Conservation (phyloP, 2,113 vertebrate genomes). For the Chinchilla lanigera region DNA sequence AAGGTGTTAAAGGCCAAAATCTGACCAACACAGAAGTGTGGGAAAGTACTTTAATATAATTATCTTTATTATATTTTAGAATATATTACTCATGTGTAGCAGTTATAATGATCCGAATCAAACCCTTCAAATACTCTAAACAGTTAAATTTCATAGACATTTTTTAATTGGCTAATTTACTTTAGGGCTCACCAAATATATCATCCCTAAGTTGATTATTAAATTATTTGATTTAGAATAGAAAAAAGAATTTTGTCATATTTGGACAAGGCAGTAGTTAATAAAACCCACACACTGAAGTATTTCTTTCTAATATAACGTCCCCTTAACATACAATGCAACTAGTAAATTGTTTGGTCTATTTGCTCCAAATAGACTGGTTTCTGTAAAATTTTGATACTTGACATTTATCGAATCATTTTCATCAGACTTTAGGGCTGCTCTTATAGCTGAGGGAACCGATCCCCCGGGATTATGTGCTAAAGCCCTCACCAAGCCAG, state of each 20-base stretch:
- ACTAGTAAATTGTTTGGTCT: constrained; percentile 25
- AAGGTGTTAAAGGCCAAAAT: constrained; percentile 53
- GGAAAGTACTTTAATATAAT: background rate
- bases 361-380: background rate
- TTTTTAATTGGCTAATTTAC: constrained; percentile 54
- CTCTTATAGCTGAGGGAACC: constrained; percentile 55
- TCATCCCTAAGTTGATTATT: constrained; percentile 52
- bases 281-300: constrained; percentile 50
- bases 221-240: constrained; percentile 54
- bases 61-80: constrained; percentile 36
- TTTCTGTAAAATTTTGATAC: constrained; percentile 40
- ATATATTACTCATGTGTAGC: background rate
- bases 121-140: constrained; percentile 28
- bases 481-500: constrained; percentile 1
- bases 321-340: background rate
- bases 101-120: constrained; percentile 17
- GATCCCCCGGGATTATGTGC: background rate
- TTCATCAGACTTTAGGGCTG: constrained; percentile 8
- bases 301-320: constrained; percentile 43
- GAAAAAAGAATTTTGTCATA: constrained; percentile 49
- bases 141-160: constrained; percentile 26
- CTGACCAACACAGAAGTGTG: constrained; percentile 29
- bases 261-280: constrained; percentile 60
- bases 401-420: constrained; percentile 46
- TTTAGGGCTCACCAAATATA: constrained; percentile 62